Conservation (phyloP, 1,140 invertebrate genomes). For the Parapsyche elsis region DNA sequence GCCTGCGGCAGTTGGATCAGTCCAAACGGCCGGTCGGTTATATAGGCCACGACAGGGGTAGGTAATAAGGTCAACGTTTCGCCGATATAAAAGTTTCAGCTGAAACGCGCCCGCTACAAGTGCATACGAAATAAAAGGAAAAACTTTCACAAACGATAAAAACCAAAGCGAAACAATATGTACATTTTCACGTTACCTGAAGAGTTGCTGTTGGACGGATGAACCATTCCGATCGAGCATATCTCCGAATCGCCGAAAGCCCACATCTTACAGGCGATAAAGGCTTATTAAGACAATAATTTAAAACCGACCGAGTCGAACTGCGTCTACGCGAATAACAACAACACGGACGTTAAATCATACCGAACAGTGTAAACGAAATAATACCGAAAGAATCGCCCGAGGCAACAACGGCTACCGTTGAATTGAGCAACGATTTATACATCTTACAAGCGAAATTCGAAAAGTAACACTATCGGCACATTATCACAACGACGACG, state of each 20-base stretch:
- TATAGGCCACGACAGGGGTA: slow-evolving; percentile 29
- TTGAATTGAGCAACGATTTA: neutral
- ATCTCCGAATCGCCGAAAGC: slow-evolving; percentile 73
- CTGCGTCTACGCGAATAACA: neutral
- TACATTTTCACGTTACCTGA: slow-evolving; percentile 70
- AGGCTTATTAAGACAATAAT: neutral
- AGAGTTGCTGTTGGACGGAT: slow-evolving; percentile 74
- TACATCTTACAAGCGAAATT: neutral
- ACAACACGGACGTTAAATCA: neutral
- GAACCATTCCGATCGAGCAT: slow-evolving; percentile 79
- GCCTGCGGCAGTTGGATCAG: slow-evolving; percentile 34
- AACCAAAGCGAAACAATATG: neutral
- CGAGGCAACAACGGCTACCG: neutral
- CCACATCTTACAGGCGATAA: slow-evolving; percentile 61
- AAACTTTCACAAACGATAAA: neutral
- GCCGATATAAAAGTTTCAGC: slow-evolving; percentile 18
- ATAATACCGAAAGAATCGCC: neutral
- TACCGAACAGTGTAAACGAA: neutral
- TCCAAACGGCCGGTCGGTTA: slow-evolving; percentile 16
- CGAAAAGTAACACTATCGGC: slow-evolving; percentile 14
- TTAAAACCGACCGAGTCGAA: neutral
- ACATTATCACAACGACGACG: slow-evolving; percentile 14
- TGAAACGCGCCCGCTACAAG: neutral
- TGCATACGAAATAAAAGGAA: neutral
- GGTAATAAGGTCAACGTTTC: slow-evolving; percentile 25